Conservation (phyloP, 1,140 invertebrate species). For the Aphidius gifuensis region DNA sequence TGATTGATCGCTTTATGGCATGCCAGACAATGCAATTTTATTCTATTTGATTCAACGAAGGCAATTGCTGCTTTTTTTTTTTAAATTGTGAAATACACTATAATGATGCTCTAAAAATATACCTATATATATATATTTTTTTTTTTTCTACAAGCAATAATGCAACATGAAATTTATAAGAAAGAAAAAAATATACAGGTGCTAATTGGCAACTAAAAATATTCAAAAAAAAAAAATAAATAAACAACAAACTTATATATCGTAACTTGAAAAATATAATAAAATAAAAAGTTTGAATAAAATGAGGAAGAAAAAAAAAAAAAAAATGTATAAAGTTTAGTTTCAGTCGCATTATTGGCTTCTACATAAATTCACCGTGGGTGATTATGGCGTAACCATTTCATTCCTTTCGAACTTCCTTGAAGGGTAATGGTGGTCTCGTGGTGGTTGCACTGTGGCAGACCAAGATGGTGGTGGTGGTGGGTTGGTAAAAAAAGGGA, state of each 20-base stretch:
- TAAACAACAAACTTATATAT: no score
- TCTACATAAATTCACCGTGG: slow-evolving; percentile 21
- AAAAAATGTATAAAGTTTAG: not conserved
- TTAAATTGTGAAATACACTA: slow-evolving; percentile 45
- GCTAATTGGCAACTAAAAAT: no score
- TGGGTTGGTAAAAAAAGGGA: slow-evolving; percentile 25
- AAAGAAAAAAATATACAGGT: no score
- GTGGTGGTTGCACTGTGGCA: slow-evolving; percentile 17
- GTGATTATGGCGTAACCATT: slow-evolving; percentile 14
- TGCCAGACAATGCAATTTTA: slow-evolving; percentile 56
- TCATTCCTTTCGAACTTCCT: slow-evolving; percentile 21
- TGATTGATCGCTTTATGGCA: slow-evolving; percentile 54
- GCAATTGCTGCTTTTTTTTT: slow-evolving; percentile 45
- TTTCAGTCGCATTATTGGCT: slow-evolving; percentile 24
- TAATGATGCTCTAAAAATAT: slow-evolving; percentile 18
- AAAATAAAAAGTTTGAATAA: no score
- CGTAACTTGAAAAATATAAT: no score
- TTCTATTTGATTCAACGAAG: slow-evolving; percentile 54
- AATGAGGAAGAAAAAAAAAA: no score
- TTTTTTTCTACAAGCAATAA: slow-evolving; percentile 6
- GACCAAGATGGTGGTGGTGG: slow-evolving; percentile 8
- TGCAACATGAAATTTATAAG: no score
- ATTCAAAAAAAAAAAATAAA: no score
- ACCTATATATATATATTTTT: no score
- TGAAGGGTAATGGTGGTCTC: slow-evolving; percentile 17